phyloP scores from a whole-genome alignment of 2,797 vertebrate genomes.

The Neopelma chrysocephalum region DNA sequence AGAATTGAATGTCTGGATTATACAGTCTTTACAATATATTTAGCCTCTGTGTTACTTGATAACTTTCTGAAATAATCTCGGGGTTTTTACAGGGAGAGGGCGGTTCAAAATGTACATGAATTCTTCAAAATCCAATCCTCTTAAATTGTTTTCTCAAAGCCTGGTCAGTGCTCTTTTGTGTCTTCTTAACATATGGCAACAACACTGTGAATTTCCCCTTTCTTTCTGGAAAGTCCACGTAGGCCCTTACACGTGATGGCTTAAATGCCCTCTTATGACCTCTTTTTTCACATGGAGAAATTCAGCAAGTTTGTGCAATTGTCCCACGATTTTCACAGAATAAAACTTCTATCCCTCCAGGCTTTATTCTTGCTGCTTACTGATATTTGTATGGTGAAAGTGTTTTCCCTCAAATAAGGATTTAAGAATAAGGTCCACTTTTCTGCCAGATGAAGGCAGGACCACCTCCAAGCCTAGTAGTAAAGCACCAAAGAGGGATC shows the following conservation, averaged over 20 bases:
- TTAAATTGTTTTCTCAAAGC: background rate
- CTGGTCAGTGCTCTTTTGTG: background rate
- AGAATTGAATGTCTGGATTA: background rate
- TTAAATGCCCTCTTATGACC: background rate
- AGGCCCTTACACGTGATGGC: background rate
- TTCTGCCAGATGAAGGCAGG: background rate
- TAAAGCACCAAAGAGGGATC: background rate
- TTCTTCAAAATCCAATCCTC: conserved; percentile 14
- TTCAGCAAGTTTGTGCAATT: background rate
- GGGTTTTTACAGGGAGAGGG: background rate
- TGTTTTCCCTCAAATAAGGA: background rate
- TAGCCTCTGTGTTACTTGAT: background rate
- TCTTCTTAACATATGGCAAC: background rate
- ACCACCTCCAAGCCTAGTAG: background rate
- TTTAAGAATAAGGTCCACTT: background rate
- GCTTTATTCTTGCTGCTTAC: background rate
- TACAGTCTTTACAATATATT: background rate
- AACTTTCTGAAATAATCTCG: conserved; percentile 24
- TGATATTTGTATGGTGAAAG: background rate
- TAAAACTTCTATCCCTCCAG: background rate
- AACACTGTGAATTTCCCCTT: background rate
- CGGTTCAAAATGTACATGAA: background rate
- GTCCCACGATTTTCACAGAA: background rate
- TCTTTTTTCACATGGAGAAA: background rate
- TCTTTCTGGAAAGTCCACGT: background rate